Evolutionary conservation across 2,888 invertebrate species (phyloP).

Genomic region (Yponomeuta plumbellus): DNA sequence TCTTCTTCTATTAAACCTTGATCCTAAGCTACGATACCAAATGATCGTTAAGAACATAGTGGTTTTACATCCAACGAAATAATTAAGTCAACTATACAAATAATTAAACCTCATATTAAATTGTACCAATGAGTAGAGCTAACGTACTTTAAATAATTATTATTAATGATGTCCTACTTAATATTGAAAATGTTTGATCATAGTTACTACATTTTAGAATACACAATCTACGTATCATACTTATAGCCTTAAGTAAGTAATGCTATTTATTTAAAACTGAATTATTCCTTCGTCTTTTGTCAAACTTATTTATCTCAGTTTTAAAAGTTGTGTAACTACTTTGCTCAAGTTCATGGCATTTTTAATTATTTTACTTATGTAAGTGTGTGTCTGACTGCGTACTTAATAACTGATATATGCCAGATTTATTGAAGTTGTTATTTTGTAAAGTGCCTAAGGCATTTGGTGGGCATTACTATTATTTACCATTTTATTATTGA

Average conservation of each 20-base stretch:
- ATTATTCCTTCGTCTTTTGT: neutral
- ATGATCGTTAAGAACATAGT: slow-evolving; percentile 40
- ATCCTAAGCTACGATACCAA: slow-evolving; percentile 64
- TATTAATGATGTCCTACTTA: neutral
- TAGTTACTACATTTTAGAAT: no score
- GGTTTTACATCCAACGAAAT: slow-evolving; percentile 15
- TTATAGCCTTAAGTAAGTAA: no score
- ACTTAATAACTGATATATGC: slow-evolving; percentile 7
- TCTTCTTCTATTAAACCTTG: slow-evolving; percentile 36
- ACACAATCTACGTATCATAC: no score
- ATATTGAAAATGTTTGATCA: neutral
- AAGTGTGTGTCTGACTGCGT: neutral
- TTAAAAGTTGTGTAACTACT: slow-evolving; percentile 22
- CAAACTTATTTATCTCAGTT: neutral
- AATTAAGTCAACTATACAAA: slow-evolving; percentile 28
- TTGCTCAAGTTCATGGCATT: slow-evolving; percentile 73
- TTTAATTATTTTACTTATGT: slow-evolving; percentile 29
- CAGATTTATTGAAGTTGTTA: slow-evolving; percentile 45
- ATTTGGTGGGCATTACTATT: slow-evolving; percentile 46
- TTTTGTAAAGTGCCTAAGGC: slow-evolving; percentile 39
- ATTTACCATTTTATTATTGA: slow-evolving; percentile 41
- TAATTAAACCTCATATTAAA: slow-evolving; percentile 20
- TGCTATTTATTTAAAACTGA: slow-evolving; percentile 2
- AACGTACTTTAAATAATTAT: slow-evolving; percentile 19
- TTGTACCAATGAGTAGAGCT: slow-evolving; percentile 51